phyloP scores from a whole-genome alignment of 2,113 vertebrate species.

The Eulemur rufifrons region DNA sequence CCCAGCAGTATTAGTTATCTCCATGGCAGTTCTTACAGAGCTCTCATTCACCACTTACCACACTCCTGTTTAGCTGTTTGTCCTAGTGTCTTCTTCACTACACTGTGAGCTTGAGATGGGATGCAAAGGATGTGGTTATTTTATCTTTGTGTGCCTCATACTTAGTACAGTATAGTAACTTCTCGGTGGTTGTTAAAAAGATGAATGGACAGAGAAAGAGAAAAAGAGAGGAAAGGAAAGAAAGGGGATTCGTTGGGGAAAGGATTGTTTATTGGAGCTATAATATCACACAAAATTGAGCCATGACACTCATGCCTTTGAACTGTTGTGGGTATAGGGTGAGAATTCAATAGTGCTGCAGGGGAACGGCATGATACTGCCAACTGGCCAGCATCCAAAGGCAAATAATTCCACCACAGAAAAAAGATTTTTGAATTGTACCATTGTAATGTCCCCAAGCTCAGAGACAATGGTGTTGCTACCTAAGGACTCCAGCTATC shows the following conservation, averaged over 20 bases:
- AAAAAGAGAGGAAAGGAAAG: not conserved
- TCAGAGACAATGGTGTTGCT: not conserved
- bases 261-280: not conserved
- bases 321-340: not conserved
- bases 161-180: not conserved
- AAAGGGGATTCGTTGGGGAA: not conserved
- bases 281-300: not conserved
- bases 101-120: not conserved
- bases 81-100: not conserved
- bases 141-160: not conserved
- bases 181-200: not conserved
- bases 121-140: not conserved
- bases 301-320: not conserved
- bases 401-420: not conserved
- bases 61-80: not conserved
- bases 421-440: not conserved
- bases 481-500: not conserved
- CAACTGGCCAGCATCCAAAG: not conserved
- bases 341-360: not conserved
- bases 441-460: not conserved
- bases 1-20: not conserved
- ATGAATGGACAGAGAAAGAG: not conserved
- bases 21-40: not conserved
- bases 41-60: not conserved
- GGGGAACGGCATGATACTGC: not conserved